These are phyloP conservation scores for Babyrousa celebensis DNA, from an alignment of 2,797 vertebrate genomes.

Conservation along the genomic window DNA sequence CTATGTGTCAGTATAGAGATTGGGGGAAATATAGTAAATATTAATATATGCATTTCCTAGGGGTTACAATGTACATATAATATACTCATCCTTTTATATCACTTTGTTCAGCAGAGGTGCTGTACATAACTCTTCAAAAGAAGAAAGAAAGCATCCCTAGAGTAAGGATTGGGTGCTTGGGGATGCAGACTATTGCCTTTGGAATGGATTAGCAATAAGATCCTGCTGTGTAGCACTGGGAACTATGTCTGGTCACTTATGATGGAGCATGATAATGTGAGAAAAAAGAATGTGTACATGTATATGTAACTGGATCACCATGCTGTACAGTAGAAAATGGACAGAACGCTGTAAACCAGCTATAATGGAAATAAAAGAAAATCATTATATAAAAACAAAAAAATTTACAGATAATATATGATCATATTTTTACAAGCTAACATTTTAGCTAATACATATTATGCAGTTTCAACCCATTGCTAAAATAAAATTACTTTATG, in stretches of 20 bases:
- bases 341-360: no score
- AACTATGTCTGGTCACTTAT: no score
- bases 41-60: slow-evolving; percentile 8
- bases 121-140: slow-evolving; percentile 35
- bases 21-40: slow-evolving; percentile 13
- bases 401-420: slow-evolving; percentile 7
- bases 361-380: no score
- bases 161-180: not conserved
- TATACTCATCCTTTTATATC: not conserved
- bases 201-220: no score
- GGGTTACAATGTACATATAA: not conserved
- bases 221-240: no score
- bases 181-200: no score
- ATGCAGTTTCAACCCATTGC: slow-evolving; percentile 14
- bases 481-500: slow-evolving; percentile 33
- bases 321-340: no score
- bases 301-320: no score
- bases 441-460: slow-evolving; percentile 21
- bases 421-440: slow-evolving; percentile 10
- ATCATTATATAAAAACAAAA: not conserved
- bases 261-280: no score
- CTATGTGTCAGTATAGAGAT: not conserved
- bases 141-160: not conserved
- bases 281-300: no score
- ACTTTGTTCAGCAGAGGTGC: not conserved